Conservation (phyloP, 2,888 invertebrate genomes). For the Acleris emargana region DNA sequence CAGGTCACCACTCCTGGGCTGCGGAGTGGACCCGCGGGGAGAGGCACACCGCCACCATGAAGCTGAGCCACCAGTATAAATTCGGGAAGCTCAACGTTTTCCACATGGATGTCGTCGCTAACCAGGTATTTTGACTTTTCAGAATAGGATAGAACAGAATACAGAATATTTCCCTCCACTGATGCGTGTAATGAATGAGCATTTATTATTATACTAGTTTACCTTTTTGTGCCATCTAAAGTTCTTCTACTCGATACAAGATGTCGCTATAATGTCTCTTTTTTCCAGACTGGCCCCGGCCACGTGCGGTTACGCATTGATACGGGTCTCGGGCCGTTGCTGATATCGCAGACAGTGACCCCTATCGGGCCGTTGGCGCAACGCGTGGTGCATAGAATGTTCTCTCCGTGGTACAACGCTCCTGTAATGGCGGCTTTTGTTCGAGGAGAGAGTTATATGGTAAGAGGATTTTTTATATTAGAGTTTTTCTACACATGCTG, state of each 20-base stretch:
- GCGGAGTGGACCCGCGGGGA: conserved; percentile 84
- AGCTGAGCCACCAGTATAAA: conserved; percentile 86
- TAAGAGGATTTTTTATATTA: conserved; percentile 49
- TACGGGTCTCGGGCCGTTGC: conserved; percentile 83
- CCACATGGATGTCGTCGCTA: conserved; percentile 84
- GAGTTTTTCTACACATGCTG: too few relatives aligned
- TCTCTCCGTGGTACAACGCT: conserved; percentile 84
- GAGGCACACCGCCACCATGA: conserved; percentile 86
- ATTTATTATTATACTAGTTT: too few relatives aligned
- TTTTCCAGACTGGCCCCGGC: conserved; percentile 85
- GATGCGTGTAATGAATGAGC: too few relatives aligned
- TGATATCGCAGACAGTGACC: conserved; percentile 90
- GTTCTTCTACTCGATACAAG: neutral
- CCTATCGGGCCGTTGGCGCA: conserved; percentile 91
- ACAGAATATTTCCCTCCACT: too few relatives aligned
- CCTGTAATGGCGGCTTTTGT: conserved; percentile 87
- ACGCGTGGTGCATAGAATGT: conserved; percentile 90
- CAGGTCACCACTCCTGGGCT: conserved; percentile 84
- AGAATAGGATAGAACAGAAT: too few relatives aligned
- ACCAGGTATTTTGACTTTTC: conserved; percentile 80
- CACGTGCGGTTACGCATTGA: conserved; percentile 88
- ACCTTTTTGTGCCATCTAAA: neutral
- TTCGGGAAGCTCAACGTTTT: conserved; percentile 83
- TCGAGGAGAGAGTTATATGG: conserved; percentile 88
- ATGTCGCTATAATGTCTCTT: neutral